A percentile compares a stretch with the other conserved stretches of the same genome.
These are phyloP conservation scores for Contarinia nasturtii DNA, from an alignment of 1,140 invertebrate species.

Conservation along the genomic window DNA sequence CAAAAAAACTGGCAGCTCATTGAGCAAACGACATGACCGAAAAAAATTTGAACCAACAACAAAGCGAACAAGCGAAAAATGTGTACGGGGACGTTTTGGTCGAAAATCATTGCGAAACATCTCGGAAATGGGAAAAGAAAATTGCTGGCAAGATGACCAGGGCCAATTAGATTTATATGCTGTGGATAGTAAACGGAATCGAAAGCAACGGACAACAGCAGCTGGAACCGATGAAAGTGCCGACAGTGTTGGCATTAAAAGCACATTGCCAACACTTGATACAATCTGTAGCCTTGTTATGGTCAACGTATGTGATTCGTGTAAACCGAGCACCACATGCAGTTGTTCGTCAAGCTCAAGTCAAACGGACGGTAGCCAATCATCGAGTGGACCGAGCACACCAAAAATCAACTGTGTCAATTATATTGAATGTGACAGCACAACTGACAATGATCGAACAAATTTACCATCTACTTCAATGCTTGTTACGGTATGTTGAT, in stretches of 20 bases:
- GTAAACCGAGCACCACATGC: no score
- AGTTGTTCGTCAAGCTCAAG: not conserved
- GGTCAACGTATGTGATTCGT: no score
- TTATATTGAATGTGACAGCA: slow-evolving; percentile 4
- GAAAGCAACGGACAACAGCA: not conserved
- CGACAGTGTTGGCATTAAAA: not conserved
- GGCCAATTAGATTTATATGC: no score
- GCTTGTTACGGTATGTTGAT: not conserved
- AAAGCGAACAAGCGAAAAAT: not conserved
- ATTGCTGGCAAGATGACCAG: not conserved
- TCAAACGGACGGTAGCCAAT: not conserved
- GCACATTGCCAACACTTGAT: no score
- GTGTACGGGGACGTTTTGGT: not conserved
- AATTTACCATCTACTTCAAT: not conserved
- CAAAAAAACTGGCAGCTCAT: not conserved
- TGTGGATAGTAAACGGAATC: no score
- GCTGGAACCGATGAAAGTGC: not conserved
- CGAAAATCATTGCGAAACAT: not conserved
- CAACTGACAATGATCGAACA: slow-evolving; percentile 3
- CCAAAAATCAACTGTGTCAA: not conserved
- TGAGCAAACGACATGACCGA: not conserved
- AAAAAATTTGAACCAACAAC: not conserved
- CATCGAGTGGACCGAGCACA: not conserved
- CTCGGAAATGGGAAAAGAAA: not conserved
- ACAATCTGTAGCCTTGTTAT: no score